Conservation (phyloP, 1,140 invertebrate species). For the Amyelois transitella region DNA sequence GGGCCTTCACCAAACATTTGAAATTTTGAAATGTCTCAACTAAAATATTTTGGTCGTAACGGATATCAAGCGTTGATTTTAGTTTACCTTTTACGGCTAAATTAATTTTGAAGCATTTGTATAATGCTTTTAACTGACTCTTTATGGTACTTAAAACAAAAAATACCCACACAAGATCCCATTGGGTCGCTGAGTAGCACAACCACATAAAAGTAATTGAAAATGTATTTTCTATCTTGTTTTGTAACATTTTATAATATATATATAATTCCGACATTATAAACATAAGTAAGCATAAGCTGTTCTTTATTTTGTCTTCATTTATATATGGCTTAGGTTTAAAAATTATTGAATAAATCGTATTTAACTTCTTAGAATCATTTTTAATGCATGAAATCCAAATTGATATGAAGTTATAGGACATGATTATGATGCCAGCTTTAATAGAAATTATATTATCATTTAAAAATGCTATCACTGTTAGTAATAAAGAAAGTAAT, state of each 20-base stretch:
- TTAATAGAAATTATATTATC: too few relatives aligned
- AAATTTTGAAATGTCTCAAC: neutral
- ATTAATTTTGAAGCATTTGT: neutral
- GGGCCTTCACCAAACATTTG: neutral
- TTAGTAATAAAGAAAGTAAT: neutral
- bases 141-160: neutral
- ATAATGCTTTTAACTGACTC: neutral
- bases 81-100: neutral
- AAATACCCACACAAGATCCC: neutral
- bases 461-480: neutral
- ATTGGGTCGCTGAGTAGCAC: neutral
- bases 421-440: neutral
- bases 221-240: neutral
- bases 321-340: neutral
- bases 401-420: neutral
- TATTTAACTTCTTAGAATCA: neutral
- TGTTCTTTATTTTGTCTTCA: neutral
- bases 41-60: neutral
- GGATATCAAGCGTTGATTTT: neutral
- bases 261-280: neutral
- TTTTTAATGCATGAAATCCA: neutral
- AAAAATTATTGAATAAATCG: neutral
- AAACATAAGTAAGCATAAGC: neutral
- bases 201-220: neutral
- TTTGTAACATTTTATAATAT: neutral